Evolutionary conservation across 2,888 invertebrate species (phyloP).

Genomic region (Rhingia campestris): DNA sequence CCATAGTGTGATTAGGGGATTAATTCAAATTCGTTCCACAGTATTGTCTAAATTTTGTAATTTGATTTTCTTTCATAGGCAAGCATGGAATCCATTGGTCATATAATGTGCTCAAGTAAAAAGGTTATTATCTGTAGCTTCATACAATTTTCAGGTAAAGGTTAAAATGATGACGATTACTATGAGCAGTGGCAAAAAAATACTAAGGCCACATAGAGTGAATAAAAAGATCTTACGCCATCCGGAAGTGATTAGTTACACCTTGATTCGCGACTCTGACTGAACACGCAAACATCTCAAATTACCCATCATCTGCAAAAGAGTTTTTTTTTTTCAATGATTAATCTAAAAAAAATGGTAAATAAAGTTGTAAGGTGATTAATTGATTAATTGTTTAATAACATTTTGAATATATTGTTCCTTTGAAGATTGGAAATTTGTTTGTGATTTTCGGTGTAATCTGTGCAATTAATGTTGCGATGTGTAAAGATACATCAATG

Average conservation of each 20-base stretch:
- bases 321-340: neutral
- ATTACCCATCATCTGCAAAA: neutral
- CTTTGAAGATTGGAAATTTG: slow-evolving; percentile 11
- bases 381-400: slow-evolving; percentile 4
- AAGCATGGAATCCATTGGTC: no score
- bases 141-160: slow-evolving; percentile 3
- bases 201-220: slow-evolving; percentile 42
- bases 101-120: no score
- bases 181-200: slow-evolving; percentile 27
- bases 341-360: slow-evolving; percentile 28
- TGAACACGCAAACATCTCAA: slow-evolving; percentile 2
- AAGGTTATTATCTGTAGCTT: no score
- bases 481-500: slow-evolving; percentile 16
- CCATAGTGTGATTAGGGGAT: no score
- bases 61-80: no score
- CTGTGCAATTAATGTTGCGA: neutral
- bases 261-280: slow-evolving; percentile 45
- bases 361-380: slow-evolving; percentile 4
- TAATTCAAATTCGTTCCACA: no score
- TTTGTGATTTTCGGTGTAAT: slow-evolving; percentile 13
- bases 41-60: no score
- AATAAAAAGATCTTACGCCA: slow-evolving; percentile 70
- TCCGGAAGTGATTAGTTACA: slow-evolving; percentile 50
- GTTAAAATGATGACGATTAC: slow-evolving; percentile 9
- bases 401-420: neutral